phyloP scores from a whole-genome alignment of 2,113 vertebrate species.

The Dipodomys stephensi region DNA sequence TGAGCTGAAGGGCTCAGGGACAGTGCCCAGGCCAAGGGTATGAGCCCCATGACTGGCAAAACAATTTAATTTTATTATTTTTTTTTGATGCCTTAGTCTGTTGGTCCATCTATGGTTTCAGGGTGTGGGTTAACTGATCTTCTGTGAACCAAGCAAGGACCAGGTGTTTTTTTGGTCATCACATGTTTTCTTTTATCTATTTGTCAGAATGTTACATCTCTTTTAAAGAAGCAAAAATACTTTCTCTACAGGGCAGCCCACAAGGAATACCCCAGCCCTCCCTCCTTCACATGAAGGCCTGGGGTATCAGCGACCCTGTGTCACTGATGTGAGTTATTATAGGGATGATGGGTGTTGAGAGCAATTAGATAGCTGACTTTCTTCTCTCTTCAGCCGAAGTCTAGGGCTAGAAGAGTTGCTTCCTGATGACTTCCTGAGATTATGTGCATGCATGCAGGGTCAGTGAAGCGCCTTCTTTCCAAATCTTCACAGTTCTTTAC shows the following conservation, averaged over 20 bases:
- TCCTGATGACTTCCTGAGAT: not conserved
- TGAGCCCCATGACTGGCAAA: no score
- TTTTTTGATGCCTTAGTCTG: not conserved
- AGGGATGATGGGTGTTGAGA: rapidly evolving
- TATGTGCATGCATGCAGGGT: not conserved
- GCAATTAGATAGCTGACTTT: not conserved
- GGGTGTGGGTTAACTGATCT: not conserved
- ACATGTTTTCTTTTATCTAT: slow-evolving; percentile 13
- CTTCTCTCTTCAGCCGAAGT: not conserved
- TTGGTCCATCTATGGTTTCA: not conserved
- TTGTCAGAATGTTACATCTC: not conserved
- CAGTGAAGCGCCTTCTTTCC: not conserved
- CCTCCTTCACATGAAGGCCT: not conserved
- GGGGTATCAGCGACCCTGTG: not conserved
- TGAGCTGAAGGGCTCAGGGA: no score
- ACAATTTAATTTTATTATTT: no score
- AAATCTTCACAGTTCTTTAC: not conserved
- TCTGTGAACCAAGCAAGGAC: not conserved
- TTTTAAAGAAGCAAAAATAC: not conserved
- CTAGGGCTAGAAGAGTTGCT: not conserved
- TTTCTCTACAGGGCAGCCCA: not conserved
- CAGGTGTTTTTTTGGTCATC: not conserved
- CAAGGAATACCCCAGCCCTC: not conserved
- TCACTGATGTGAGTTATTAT: not conserved
- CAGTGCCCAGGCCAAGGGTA: no score